Percentiles rank a stretch among this genome's conserved stretches.
Conservation (phyloP, 2,888 invertebrate species). For the Chaetogeoica ovagalla region DNA sequence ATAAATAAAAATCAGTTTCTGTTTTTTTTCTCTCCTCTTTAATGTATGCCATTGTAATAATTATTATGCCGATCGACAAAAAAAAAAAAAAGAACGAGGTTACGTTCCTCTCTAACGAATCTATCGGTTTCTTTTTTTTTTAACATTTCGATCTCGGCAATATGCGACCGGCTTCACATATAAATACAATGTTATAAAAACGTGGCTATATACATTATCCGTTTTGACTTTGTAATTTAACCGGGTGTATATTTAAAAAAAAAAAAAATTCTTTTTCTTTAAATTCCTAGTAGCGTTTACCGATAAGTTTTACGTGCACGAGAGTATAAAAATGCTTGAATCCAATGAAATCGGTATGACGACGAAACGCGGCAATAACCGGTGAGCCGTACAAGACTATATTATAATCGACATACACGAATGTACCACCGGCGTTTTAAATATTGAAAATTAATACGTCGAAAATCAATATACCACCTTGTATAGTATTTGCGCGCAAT, state of each 20-base stretch:
- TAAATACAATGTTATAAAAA: constrained; percentile 8
- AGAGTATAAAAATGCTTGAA: too few relatives aligned
- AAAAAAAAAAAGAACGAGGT: constrained; percentile 7
- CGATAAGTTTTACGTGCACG: background rate
- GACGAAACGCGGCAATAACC: too few relatives aligned
- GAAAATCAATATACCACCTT: too few relatives aligned
- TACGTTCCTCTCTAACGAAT: constrained; percentile 5
- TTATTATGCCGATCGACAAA: constrained; percentile 39
- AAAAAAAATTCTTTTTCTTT: background rate
- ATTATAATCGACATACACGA: too few relatives aligned
- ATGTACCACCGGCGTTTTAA: too few relatives aligned
- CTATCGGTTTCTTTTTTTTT: constrained; percentile 28
- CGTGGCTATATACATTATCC: constrained; percentile 23
- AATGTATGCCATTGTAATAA: constrained; percentile 18
- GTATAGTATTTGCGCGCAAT: too few relatives aligned
- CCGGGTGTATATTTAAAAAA: background rate
- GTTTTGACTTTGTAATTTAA: constrained; percentile 31
- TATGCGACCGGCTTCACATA: background rate
- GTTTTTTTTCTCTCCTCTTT: background rate
- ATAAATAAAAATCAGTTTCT: constrained; percentile 29
- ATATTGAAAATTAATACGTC: too few relatives aligned
- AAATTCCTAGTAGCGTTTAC: constrained; percentile 2
- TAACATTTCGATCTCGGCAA: constrained; percentile 13
- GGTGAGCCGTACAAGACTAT: too few relatives aligned
- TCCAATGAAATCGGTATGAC: too few relatives aligned